phyloP scores from a whole-genome alignment of 2,113 vertebrate species.

The Leptodactylus fuscus region DNA sequence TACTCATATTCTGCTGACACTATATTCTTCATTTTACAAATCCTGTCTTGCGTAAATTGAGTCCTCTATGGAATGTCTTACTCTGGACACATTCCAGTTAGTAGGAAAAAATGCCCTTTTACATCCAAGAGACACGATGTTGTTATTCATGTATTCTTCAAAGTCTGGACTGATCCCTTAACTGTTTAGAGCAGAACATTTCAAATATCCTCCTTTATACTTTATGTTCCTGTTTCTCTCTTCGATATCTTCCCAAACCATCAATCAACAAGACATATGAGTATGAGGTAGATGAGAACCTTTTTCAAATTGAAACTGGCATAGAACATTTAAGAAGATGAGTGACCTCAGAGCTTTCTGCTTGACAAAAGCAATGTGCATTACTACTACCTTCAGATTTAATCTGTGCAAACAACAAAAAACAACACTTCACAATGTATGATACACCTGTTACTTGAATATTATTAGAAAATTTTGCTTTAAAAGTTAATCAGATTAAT shows the following conservation, averaged over 20 bases:
- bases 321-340: conserved; percentile 53
- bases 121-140: background rate
- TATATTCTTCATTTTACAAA: background rate
- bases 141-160: conserved; percentile 17
- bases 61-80: background rate
- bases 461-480: background rate
- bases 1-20: background rate
- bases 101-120: conserved; percentile 1
- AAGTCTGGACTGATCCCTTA: background rate
- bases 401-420: conserved; percentile 1
- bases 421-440: background rate
- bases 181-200: conserved; percentile 1
- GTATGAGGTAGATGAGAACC: conserved; percentile 45
- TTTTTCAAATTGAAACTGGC: conserved; percentile 50
- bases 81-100: background rate
- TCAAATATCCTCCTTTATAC: conserved; percentile 12
- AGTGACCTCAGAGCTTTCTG: conserved; percentile 41
- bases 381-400: conserved; percentile 19
- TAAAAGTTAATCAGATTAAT: background rate
- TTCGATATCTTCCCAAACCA: conserved; percentile 25
- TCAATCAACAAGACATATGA: conserved; percentile 55
- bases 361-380: conserved; percentile 27
- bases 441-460: background rate
- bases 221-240: conserved; percentile 39
- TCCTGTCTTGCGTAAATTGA: background rate